A percentile compares a stretch with the other conserved stretches of the same genome.
phyloP scores from a whole-genome alignment of 2,113 vertebrate species.

The Anhinga anhinga region DNA sequence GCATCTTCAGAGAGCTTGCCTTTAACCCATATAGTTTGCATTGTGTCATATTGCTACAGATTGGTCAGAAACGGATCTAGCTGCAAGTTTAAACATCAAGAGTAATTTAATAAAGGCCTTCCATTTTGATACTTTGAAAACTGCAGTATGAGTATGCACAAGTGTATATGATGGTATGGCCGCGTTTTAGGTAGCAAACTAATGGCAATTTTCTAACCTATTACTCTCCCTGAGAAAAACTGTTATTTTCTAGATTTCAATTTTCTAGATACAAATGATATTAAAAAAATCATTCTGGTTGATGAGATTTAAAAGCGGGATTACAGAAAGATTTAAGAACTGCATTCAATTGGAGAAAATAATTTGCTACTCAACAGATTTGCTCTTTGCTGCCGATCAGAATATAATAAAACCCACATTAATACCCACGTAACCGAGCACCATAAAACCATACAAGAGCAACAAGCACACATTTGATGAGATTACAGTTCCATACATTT shows the following conservation, averaged over 20 bases:
- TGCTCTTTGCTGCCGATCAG: neutral
- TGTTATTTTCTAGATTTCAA: neutral
- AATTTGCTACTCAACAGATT: neutral
- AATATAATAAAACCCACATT: neutral
- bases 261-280: neutral
- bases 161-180: neutral
- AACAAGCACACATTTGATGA: neutral
- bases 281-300: neutral
- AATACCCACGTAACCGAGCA: neutral
- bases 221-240: neutral
- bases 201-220: neutral
- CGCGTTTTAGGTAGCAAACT: neutral
- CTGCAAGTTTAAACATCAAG: neutral
- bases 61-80: neutral
- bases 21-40: neutral
- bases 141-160: neutral
- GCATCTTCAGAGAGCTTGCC: neutral
- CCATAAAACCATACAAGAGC: neutral
- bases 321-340: constrained; percentile 25
- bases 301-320: constrained; percentile 1
- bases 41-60: neutral
- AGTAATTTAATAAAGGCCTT: neutral
- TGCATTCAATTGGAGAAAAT: neutral
- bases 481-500: neutral
- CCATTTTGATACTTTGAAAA: neutral